Percentiles rank a stretch among this genome's conserved stretches.
These are phyloP conservation scores for Lagodon rhomboides DNA, from an alignment of 2,797 vertebrate species.

Conservation along the genomic window DNA sequence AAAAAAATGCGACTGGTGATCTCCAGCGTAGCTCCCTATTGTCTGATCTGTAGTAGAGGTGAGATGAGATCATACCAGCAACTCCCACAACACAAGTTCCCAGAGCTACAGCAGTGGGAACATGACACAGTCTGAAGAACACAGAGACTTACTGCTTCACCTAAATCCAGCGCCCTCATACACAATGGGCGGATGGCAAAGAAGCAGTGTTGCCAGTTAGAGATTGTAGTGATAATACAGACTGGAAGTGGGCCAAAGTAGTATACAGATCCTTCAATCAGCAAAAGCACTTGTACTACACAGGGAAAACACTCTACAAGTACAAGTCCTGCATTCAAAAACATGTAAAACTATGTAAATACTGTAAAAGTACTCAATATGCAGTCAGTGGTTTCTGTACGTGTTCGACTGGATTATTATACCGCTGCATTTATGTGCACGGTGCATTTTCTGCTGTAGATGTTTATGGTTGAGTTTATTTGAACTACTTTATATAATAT, in stretches of 20 bases:
- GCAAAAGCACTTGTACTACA: not conserved
- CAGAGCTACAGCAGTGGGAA: not conserved
- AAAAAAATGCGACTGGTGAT: not conserved
- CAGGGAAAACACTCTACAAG: not conserved
- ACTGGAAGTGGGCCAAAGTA: not conserved
- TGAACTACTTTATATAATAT: too few relatives aligned
- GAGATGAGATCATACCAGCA: conserved; percentile 5
- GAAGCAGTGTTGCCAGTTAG: not conserved
- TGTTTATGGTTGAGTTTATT: too few relatives aligned
- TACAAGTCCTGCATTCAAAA: too few relatives aligned
- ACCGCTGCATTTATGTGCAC: too few relatives aligned
- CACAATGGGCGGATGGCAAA: not conserved
- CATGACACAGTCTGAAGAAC: not conserved
- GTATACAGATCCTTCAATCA: not conserved
- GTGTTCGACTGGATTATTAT: too few relatives aligned
- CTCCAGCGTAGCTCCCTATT: not conserved
- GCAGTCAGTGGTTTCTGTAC: too few relatives aligned
- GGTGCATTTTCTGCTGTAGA: too few relatives aligned
- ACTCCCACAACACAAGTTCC: conserved; percentile 4
- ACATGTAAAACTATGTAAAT: too few relatives aligned
- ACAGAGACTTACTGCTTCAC: not conserved
- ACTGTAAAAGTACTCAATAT: too few relatives aligned
- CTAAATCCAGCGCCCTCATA: not conserved
- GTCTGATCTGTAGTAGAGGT: not conserved
- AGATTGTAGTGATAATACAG: not conserved